Base-by-base conservation (phyloP, 2,888 invertebrate species). In the Belgica antarctica region DNA sequence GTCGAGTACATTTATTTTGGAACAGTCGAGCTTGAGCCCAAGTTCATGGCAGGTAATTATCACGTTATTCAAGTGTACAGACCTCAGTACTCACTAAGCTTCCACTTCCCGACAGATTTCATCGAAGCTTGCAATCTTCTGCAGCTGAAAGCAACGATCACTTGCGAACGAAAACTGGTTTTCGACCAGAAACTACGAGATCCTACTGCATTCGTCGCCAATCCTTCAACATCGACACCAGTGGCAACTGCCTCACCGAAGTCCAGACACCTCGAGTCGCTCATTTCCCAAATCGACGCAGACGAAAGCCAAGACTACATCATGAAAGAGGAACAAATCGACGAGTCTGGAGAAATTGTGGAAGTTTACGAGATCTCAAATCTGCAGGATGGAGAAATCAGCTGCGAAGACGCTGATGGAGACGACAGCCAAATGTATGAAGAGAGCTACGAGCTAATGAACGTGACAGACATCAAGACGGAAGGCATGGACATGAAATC, bases 1-100 rank as follows among this genome's bases (percentile, higher is more conserved):
- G 72, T 80, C 3, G 76, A 77, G 1, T 80, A 80, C 70, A 76
- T 80, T 61, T 80, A 80, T 70, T 75, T 77, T 72, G 80, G 80
- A 28, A 17, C n/a, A 28, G 17, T 57, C 8, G 15, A 19, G 4
- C 3, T 68, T 15, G 68, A 68, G 3, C 17, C 47, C 8, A 31
- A 47, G 24, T 22, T 15, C 10, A 68, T 68, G 68, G 28, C 47
- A 4, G 68, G 68, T 68, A 31, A 52, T n/a, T n/a, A n/a, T n/a
- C n/a, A n/a, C n/a, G n/a, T n/a, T n/a, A 34, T 25, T 65, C 1
- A 46, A 65, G 1, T 1, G 41, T 1, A 17, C 31, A n/a, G n/a
- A n/a, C n/a, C n/a, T n/a, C n/a, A n/a, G n/a, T 19, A 12, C 2
- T 61, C 10, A 61, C 7, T 4, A 17, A n/a, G 10, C 8, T 31